phyloP scores from a whole-genome alignment of 2,888 invertebrate genomes.

The Theristus sp. region DNA sequence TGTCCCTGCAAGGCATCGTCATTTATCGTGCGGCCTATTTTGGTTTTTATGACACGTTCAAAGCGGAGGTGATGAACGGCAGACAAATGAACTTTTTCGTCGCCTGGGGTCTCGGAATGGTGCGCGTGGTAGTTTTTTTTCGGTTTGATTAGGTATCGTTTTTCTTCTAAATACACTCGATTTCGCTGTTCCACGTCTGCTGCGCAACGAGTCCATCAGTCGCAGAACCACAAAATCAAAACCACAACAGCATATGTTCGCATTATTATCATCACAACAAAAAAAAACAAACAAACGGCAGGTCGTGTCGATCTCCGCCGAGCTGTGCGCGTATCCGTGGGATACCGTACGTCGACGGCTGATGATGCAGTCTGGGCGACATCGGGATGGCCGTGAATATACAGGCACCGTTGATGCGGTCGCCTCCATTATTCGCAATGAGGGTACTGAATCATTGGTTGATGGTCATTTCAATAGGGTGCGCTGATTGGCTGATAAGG shows the following conservation, averaged over 20 bases:
- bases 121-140: conserved; percentile 6
- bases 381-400: neutral
- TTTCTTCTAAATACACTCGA: too few species aligned
- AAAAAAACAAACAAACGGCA: too few species aligned
- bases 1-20: conserved; percentile 67
- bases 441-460: too few species aligned
- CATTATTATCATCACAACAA: too few species aligned
- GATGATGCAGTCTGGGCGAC: conserved; percentile 19
- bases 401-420: neutral
- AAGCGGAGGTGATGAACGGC: conserved; percentile 65
- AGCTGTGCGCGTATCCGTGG: conserved; percentile 19
- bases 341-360: conserved; percentile 21
- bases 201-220: too few species aligned
- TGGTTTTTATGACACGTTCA: conserved; percentile 83
- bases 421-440: neutral
- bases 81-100: conserved; percentile 72
- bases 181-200: too few species aligned
- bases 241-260: too few species aligned
- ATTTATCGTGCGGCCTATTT: conserved; percentile 87
- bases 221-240: too few species aligned
- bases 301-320: conserved; percentile 16
- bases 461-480: too few species aligned
- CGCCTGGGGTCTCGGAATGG: conserved; percentile 54
- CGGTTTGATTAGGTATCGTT: neutral
- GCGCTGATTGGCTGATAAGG: too few species aligned